These are phyloP conservation scores for Rhopalosiphum padi DNA, from an alignment of 1,140 invertebrate species.

Conservation along the genomic window DNA sequence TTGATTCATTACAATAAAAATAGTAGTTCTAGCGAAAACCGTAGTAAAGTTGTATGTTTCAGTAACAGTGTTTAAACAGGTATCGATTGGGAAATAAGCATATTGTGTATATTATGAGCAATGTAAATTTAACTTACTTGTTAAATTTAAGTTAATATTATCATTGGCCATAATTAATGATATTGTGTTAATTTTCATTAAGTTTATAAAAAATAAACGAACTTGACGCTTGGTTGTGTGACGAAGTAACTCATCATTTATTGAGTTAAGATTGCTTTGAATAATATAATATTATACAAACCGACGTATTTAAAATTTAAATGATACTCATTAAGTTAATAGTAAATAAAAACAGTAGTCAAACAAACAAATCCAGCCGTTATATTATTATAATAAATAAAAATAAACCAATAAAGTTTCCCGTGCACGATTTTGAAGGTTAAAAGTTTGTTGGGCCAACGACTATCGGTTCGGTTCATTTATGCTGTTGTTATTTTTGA, in stretches of 20 bases:
- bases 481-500: not conserved
- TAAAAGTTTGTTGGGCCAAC: too few species aligned
- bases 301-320: not conserved
- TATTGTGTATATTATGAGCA: not conserved
- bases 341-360: not conserved
- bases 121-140: not conserved
- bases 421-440: too few species aligned
- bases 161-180: not conserved
- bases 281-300: not conserved
- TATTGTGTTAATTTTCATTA: not conserved
- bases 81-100: not conserved
- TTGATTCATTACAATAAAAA: not conserved
- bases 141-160: not conserved
- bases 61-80: not conserved
- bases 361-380: too few species aligned
- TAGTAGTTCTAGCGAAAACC: not conserved
- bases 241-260: not conserved
- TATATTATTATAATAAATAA: too few species aligned
- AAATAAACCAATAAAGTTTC: too few species aligned
- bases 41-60: not conserved
- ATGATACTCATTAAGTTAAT: too few species aligned
- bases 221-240: not conserved
- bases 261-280: not conserved
- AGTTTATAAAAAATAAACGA: not conserved
- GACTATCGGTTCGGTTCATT: not conserved